phyloP scores from a whole-genome alignment of 2,888 invertebrate genomes.

The Meteorus colon region DNA sequence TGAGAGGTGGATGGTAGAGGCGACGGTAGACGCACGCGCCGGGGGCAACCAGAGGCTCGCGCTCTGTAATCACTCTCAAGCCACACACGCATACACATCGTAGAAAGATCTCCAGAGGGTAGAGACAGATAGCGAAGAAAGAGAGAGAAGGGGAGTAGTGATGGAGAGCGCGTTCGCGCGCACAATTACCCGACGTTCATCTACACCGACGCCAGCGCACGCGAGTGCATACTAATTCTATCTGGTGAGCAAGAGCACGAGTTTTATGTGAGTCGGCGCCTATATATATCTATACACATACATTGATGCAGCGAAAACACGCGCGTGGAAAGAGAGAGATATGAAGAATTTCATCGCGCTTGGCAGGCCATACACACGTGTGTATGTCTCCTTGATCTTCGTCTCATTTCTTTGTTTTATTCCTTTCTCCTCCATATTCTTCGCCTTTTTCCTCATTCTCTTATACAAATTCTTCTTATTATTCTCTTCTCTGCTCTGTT shows the following conservation, averaged over 20 bases:
- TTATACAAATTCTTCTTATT: slow-evolving; percentile 21
- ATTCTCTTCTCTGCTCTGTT: slow-evolving; percentile 4
- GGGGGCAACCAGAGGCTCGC: slow-evolving; percentile 71
- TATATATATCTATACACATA: neutral
- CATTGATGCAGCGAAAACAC: slow-evolving; percentile 1
- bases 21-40: slow-evolving; percentile 71
- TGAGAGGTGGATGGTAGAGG: slow-evolving; percentile 46
- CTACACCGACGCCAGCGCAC: slow-evolving; percentile 48
- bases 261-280: slow-evolving; percentile 19
- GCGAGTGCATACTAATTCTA: slow-evolving; percentile 64
- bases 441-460: slow-evolving; percentile 3
- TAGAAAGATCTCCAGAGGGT: slow-evolving; percentile 30
- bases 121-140: slow-evolving; percentile 26
- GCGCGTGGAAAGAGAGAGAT: slow-evolving; percentile 39
- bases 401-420: neutral
- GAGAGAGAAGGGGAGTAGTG: slow-evolving; percentile 19
- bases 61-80: slow-evolving; percentile 71
- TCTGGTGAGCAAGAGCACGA: slow-evolving; percentile 37
- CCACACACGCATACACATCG: slow-evolving; percentile 53
- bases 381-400: neutral
- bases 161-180: slow-evolving; percentile 47
- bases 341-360: slow-evolving; percentile 26
- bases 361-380: no score
- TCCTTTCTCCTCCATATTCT: neutral
- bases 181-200: slow-evolving; percentile 48